These are phyloP conservation scores for Plagodis dolabraria DNA, from an alignment of 2,888 invertebrate genomes.

Conservation along the genomic window DNA sequence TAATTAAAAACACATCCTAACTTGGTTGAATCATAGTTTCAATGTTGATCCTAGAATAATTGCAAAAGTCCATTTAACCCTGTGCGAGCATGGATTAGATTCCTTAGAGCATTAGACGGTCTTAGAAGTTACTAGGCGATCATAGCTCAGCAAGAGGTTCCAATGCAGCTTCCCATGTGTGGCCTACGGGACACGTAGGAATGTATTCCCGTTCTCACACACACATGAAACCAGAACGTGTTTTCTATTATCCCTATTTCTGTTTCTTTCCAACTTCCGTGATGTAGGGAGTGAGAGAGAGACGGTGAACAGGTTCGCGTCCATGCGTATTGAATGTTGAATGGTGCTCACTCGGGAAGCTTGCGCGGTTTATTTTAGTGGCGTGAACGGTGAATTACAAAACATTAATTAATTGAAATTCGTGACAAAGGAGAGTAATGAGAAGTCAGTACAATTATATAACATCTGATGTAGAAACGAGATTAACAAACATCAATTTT, in stretches of 20 bases:
- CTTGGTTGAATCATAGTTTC: too few relatives aligned
- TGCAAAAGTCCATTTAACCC: too few relatives aligned
- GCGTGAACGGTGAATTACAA: conserved; percentile 4
- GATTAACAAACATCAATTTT: too few relatives aligned
- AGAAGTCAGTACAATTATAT: too few relatives aligned
- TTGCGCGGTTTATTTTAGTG: conserved; percentile 17
- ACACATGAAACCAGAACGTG: conserved; percentile 55
- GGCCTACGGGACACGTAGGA: conserved; percentile 11
- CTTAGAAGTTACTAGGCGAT: conserved; percentile 81
- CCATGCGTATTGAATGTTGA: conserved; percentile 32
- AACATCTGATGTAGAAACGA: too few relatives aligned
- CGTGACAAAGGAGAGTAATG: too few relatives aligned
- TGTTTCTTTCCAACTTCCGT: conserved; percentile 51
- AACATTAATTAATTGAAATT: not conserved
- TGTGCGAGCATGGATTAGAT: conserved; percentile 53
- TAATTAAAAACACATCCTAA: too few relatives aligned
- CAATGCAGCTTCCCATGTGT: conserved; percentile 60
- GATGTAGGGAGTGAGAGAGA: conserved; percentile 39
- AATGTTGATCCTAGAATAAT: too few relatives aligned
- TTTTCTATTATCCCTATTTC: conserved; percentile 72
- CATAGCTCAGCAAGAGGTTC: conserved; percentile 67
- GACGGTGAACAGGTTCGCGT: conserved; percentile 48
- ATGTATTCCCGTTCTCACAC: conserved; percentile 60
- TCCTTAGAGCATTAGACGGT: conserved; percentile 80
- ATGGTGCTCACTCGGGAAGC: conserved; percentile 33